Evolutionary conservation across 2,888 invertebrate species (phyloP), one percentile per base, ranked within the genome.

Genomic region (Lasioglossum calceatum): DNA sequence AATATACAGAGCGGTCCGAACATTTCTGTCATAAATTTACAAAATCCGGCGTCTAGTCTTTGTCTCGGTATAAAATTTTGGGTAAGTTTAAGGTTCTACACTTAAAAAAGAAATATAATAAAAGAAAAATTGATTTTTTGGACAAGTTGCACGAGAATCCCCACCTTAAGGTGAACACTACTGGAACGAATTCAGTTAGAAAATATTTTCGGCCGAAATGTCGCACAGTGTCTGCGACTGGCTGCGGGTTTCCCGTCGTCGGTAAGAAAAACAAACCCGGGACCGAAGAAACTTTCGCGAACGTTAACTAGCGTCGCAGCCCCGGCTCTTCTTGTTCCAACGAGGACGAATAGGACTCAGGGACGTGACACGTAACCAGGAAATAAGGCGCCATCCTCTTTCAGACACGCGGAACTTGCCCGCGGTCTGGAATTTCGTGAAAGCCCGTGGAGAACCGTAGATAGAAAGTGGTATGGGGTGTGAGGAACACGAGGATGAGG

Each of bases 301-400:
- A 76, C 70, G 70, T 36, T 70, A 70, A 72, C 67, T 50, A 77
- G 27, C 76, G 73, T 72, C 23, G 32, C 39, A n/a, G 12, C 16
- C 16, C 10, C 14, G 75, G 42, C 32, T 27, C 23, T 39, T 39
- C 39, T 70, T 70, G 70, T 72, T 42, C 67, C 58, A 14, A 44
- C 27, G 47, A 76, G 72, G 42, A 77, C 36, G 79, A 74, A 8
- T 27, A 61, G 61, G 61, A 32, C 74, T 75, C 89, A 64, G 64
- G 77, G 80, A 85, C 87, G 89, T 80, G 89, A 86, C 85, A 71
- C 86, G 87, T 81, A 77, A 87, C 79, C 77, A 39, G 82, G 91
- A 86, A 87, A 82, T 84, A 88, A 84, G 84, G 76, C 77, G 80
- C 0, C 77, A 61, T 70, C 73, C 72, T 75, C 84, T 80, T 81